Base-by-base conservation (phyloP, 1,140 invertebrate genomes). In the Physella acuta region DNA sequence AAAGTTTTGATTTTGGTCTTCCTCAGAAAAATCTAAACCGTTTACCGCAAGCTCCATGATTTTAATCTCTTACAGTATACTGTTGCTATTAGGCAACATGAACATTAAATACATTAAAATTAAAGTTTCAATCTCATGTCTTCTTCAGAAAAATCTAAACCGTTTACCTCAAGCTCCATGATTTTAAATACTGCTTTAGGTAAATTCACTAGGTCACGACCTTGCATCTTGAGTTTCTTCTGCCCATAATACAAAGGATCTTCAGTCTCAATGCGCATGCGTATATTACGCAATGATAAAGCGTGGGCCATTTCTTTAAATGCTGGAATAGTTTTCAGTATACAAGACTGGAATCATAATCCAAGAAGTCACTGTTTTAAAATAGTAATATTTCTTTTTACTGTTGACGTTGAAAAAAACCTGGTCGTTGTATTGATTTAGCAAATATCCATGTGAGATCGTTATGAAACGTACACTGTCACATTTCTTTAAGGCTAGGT, bases 171-270 rank as follows among this genome's bases (percentile, higher is more conserved):
- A 30, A 86, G 67, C 44, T 85, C 81, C 51, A 78, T 62, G 31
- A 85, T 61, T 55, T 75, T 75, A 66, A 84, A 85, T 3, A 85
- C 39, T 11, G 78, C 77, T 17, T 71, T 68, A 0, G 83, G 81
- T 11, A 85, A 49, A 17, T 78, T 55, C 2, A 64, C 31, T 2
- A 85, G 71, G 71, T 85, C 82, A 31, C 75, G 76, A 17, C 71
- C 33, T 51, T 63, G 55, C 51, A 70, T 36, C 72, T 83, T 84
- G 30, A 85, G 72, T 69, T 84, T 84, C 71, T 83, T 85, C 66
- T 81, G 66, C 1, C 80, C 80, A 52, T 72, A 74, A 71, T 76
- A 83, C 36, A 76, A 36, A 0, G 80, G 79, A 60, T 85, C 83
- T 31, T 81, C 79, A 4, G 76, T 78, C 24, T 83, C 82, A 36